Conservation (phyloP, 2,113 vertebrate genomes). For the Alaudala cheleensis region DNA sequence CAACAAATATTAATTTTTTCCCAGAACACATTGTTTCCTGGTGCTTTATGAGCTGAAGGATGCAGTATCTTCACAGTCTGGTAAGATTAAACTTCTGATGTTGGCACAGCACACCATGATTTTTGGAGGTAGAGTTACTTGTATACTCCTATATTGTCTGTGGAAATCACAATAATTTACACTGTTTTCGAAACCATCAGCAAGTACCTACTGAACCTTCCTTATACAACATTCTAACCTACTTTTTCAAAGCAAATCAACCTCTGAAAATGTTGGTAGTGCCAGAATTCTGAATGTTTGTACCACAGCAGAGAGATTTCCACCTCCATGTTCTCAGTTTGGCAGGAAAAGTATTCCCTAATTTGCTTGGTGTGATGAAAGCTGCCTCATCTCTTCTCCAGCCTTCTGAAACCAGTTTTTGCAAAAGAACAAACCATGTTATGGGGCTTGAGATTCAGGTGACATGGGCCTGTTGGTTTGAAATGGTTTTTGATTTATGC, state of each 20-base stretch:
- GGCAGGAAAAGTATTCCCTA: background rate
- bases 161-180: background rate
- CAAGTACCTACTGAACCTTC: background rate
- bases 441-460: rapidly evolving
- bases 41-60: background rate
- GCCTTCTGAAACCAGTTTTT: background rate
- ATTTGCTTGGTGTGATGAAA: slow-evolving; percentile 14
- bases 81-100: background rate
- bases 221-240: background rate
- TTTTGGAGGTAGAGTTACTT: background rate
- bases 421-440: background rate
- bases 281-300: background rate
- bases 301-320: background rate
- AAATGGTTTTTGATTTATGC: background rate
- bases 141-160: background rate
- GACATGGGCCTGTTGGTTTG: background rate
- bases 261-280: background rate
- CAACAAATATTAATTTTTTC: background rate
- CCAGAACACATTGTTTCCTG: background rate
- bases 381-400: background rate
- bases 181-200: background rate
- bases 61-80: background rate
- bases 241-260: background rate
- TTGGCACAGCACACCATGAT: background rate
- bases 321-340: background rate